phyloP scores from a whole-genome alignment of 2,888 invertebrate genomes.

The Phania funesta region DNA sequence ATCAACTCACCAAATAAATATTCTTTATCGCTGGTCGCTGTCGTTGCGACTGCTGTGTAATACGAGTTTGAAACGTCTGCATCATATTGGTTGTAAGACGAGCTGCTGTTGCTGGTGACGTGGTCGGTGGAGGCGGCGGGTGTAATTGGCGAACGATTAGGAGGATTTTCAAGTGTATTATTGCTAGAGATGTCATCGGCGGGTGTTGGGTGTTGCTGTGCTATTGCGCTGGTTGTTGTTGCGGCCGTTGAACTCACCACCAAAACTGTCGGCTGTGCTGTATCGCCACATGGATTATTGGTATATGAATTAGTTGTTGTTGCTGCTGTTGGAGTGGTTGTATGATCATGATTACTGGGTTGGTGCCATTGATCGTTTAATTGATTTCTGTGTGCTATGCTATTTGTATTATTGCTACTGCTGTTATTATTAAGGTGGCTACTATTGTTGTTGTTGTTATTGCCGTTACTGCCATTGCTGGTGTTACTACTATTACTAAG shows the following conservation, averaged over 20 bases:
- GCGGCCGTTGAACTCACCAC: conserved; percentile 52
- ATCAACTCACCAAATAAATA: conserved; percentile 78
- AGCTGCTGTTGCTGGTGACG: conserved; percentile 37
- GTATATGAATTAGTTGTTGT: conserved; percentile 10
- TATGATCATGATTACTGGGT: conserved; percentile 70
- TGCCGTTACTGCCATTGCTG: conserved; percentile 55
- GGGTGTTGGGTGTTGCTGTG: conserved; percentile 54
- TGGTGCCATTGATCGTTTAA: conserved; percentile 69
- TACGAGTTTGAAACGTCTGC: conserved; percentile 64
- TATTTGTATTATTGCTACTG: conserved; percentile 59
- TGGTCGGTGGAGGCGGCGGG: conserved; percentile 41
- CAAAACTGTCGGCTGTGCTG: conserved; percentile 55
- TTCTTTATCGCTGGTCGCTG: conserved; percentile 76
- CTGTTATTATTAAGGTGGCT: conserved; percentile 69
- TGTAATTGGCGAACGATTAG: conserved; percentile 56
- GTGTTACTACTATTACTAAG: conserved; percentile 68
- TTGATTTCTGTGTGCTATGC: conserved; percentile 50
- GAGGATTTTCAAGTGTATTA: conserved; percentile 54
- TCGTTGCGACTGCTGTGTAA: conserved; percentile 70
- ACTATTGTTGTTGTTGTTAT: conserved; percentile 57
- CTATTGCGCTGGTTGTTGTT: conserved; percentile 29
- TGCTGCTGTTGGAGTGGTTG: conserved; percentile 18
- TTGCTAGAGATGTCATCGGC: conserved; percentile 47
- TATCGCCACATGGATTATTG: conserved; percentile 37
- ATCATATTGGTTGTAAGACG: conserved; percentile 69